Evolutionary conservation across 1,140 invertebrate species (phyloP), one percentile per base, ranked within the genome.

Genomic region (Tribolium madens): DNA sequence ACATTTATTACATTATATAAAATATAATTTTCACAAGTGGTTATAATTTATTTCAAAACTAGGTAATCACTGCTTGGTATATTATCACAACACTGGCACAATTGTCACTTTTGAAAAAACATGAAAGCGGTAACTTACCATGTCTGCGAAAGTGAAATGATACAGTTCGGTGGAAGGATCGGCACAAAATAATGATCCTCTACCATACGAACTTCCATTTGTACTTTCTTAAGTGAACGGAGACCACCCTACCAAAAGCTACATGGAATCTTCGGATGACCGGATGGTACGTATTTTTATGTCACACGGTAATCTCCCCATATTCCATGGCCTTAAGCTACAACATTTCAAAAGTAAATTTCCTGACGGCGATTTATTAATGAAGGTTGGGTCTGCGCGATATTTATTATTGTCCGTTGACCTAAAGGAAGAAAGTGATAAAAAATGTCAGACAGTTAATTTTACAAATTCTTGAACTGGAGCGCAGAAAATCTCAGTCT

Each of bases 211-310:
- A 71, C 68, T 48, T 50, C 68, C 68, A 73, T 73, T 73, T 73
- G 71, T 73, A 73, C 71, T 73, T 73, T 73, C 71, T 53, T 73
- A 31, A 53, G 71, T 73, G 71, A 73, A 17, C 47, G 71, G 57
- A 31, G 17, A 9, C 57, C 57, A 73, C 71, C 48, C 71, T 53
- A 73, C 71, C 48, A 26, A 53, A 53, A 53, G 57, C 57, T 18
- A 64, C 31, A 64, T 13, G 57, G 57, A 33, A 33, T 64, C 57
- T 64, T 64, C 21, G 57, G 57, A 64, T 64, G 57, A 64, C 57
- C 57, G 57, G 57, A 33, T 33, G 57, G 57, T 42, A 7, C 9
- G 0, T 64, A 64, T 33, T 64, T 64, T 64, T 64, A 17, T 18
- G 15, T n/a, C 52, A 18, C 7, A 52, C n/a, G 0, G 52, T 14